These are phyloP conservation scores for Automeris io DNA, from an alignment of 2,888 invertebrate genomes.

Conservation along the genomic window DNA sequence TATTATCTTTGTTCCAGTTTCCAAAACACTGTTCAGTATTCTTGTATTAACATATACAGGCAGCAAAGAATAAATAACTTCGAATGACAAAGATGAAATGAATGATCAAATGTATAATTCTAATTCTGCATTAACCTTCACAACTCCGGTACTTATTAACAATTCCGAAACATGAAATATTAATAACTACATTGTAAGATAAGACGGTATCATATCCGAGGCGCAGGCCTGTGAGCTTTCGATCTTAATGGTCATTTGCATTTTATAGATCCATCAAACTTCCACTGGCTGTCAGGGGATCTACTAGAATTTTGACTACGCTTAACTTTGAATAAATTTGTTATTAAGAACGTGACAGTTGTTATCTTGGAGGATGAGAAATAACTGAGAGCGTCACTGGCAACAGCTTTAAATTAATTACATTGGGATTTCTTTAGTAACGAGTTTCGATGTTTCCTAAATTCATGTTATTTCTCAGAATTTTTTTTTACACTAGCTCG, in stretches of 20 bases:
- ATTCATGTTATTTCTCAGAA: too few species aligned
- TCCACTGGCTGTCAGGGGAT: not conserved
- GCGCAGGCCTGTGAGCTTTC: not conserved
- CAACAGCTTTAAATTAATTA: too few species aligned
- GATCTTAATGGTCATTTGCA: constrained; percentile 4
- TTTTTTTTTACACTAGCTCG: too few species aligned
- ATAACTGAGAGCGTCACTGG: too few species aligned
- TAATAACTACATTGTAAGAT: constrained; percentile 3
- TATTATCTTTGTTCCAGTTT: too few species aligned
- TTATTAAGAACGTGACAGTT: constrained; percentile 3
- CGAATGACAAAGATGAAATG: not conserved
- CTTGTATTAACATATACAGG: not conserved
- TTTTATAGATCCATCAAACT: constrained; percentile 3
- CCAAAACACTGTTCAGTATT: too few species aligned
- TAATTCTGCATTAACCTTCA: not conserved
- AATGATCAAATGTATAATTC: not conserved
- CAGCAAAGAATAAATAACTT: not conserved
- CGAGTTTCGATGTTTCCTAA: too few species aligned
- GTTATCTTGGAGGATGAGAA: not conserved
- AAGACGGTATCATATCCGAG: constrained; percentile 3
- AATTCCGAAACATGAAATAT: not conserved
- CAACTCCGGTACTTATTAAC: not conserved
- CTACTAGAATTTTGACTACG: constrained; percentile 2
- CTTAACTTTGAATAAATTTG: constrained; percentile 3
- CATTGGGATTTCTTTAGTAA: too few species aligned